Evolutionary conservation across 2,113 vertebrate genomes (phyloP).

Genomic region (Rhinoptilus africanus): DNA sequence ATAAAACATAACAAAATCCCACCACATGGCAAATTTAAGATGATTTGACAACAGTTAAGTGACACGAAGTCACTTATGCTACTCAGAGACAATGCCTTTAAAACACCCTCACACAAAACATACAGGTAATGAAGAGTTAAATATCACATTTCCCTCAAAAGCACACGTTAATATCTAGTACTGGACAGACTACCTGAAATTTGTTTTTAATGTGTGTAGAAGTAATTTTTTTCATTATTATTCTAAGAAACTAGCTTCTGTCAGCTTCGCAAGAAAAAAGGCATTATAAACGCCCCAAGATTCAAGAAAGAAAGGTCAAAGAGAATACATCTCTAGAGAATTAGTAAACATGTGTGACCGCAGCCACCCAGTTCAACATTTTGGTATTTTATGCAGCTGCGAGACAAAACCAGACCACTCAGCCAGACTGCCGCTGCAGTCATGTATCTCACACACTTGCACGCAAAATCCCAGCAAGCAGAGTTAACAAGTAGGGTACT

Average conservation of each 20-base stretch:
- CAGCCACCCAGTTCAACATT: not conserved
- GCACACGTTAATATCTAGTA: not conserved
- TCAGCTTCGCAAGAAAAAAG: not conserved
- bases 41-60: not conserved
- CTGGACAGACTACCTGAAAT: not conserved
- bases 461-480: not conserved
- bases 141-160: not conserved
- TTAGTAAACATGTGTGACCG: not conserved
- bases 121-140: not conserved
- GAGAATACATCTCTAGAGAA: not conserved
- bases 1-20: not conserved
- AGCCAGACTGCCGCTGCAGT: not conserved
- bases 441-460: not conserved
- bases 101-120: not conserved
- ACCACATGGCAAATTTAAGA: not conserved
- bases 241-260: not conserved
- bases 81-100: not conserved
- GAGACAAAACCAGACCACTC: not conserved
- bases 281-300: not conserved
- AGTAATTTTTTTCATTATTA: not conserved
- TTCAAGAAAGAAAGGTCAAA: not conserved
- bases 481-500: not conserved
- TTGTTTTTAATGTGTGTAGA: not conserved
- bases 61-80: rapidly evolving
- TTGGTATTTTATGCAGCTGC: not conserved